Conservation (phyloP, 2,113 vertebrate species). For the Ptilorrhoa leucosticta region DNA sequence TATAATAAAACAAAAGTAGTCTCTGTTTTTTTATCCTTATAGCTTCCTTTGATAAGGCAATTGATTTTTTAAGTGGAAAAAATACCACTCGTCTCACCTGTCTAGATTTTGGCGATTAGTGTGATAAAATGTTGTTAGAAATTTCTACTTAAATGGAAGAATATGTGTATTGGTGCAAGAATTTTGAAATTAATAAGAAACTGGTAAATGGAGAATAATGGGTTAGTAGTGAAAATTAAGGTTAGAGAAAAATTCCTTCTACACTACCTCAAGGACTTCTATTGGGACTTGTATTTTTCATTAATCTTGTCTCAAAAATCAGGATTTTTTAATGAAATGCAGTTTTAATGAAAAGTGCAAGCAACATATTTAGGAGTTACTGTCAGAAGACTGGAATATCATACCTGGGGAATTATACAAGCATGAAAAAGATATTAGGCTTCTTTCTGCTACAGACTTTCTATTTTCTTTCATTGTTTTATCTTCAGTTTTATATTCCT, state of each 20-base stretch:
- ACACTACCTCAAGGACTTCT: background rate
- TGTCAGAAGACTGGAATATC: background rate
- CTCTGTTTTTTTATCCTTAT: background rate
- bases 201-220: background rate
- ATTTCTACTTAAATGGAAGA: background rate
- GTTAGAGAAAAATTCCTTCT: background rate
- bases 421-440: background rate
- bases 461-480: background rate
- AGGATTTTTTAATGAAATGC: background rate
- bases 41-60: background rate
- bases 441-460: background rate
- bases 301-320: background rate
- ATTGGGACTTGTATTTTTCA: background rate
- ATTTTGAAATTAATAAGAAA: background rate
- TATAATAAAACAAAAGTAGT: background rate
- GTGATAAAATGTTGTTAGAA: background rate
- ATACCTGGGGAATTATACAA: background rate
- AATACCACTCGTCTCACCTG: accelerated
- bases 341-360: background rate
- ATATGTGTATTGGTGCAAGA: background rate
- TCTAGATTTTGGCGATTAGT: background rate
- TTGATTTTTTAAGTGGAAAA: background rate
- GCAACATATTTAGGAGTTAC: background rate
- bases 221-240: background rate
- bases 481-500: background rate